Evolutionary conservation across 2,797 vertebrate species (phyloP).

Genomic region (Mustela erminea): DNA sequence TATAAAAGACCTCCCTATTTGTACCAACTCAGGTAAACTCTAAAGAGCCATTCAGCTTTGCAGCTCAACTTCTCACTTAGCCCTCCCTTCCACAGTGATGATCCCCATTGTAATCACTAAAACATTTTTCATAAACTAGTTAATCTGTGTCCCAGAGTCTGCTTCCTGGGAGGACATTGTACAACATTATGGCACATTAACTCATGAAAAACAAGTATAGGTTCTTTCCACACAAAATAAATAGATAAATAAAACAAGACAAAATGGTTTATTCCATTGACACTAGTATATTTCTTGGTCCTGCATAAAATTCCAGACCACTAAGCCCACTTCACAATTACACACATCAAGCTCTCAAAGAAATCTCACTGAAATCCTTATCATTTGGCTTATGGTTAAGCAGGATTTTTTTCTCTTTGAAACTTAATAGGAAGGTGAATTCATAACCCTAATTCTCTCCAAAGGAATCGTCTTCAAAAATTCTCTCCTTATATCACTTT

Average conservation of each 20-base stretch:
- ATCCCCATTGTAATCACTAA: not conserved
- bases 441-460: not conserved
- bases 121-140: not conserved
- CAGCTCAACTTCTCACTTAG: not conserved
- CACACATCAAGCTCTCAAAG: not conserved
- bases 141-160: not conserved
- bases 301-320: not conserved
- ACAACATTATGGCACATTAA: not conserved
- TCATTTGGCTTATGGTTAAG: not conserved
- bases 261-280: not conserved
- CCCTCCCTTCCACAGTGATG: not conserved
- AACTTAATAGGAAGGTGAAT: not conserved
- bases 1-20: not conserved
- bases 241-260: not conserved
- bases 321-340: not conserved
- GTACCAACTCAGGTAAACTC: not conserved
- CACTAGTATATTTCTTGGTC: not conserved
- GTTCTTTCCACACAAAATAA: not conserved
- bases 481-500: not conserved
- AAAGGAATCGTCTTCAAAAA: not conserved
- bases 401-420: not conserved
- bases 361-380: not conserved
- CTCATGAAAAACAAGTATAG: not conserved
- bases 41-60: not conserved
- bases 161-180: not conserved